Percentiles rank a stretch among this genome's conserved stretches.
These are phyloP conservation scores for Coecobrya sp. DNA, from an alignment of 2,888 invertebrate species.

Conservation along the genomic window DNA sequence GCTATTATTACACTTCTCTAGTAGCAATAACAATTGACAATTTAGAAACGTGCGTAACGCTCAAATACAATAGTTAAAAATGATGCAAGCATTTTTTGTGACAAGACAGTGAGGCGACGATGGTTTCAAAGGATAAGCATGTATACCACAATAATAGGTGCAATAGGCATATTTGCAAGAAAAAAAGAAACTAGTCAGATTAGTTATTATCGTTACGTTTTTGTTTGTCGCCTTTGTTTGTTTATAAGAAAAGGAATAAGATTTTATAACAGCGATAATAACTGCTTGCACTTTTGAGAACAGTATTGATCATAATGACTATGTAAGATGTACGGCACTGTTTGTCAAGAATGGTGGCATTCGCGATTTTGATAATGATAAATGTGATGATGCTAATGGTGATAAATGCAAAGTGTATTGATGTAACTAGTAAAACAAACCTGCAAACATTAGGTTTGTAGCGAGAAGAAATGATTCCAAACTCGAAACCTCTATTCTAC, in stretches of 20 bases:
- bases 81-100: not conserved
- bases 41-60: not conserved
- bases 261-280: not conserved
- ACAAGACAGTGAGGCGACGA: not conserved
- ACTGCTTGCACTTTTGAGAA: conserved; percentile 1
- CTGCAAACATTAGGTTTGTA: not conserved
- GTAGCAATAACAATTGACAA: conserved; percentile 13
- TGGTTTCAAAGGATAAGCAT: not conserved
- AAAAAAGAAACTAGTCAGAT: conserved; percentile 29
- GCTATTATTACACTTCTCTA: not conserved
- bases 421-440: not conserved
- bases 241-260: not conserved
- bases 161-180: not conserved
- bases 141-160: not conserved
- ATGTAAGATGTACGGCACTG: not conserved
- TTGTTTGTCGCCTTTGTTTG: not conserved
- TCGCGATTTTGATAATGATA: not conserved
- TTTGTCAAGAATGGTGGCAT: not conserved
- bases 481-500: not conserved
- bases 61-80: not conserved
- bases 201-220: not conserved
- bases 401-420: not conserved
- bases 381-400: not conserved
- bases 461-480: not conserved
- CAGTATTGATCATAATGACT: not conserved